phyloP scores from a whole-genome alignment of 2,797 vertebrate genomes.

The Argya squamiceps region DNA sequence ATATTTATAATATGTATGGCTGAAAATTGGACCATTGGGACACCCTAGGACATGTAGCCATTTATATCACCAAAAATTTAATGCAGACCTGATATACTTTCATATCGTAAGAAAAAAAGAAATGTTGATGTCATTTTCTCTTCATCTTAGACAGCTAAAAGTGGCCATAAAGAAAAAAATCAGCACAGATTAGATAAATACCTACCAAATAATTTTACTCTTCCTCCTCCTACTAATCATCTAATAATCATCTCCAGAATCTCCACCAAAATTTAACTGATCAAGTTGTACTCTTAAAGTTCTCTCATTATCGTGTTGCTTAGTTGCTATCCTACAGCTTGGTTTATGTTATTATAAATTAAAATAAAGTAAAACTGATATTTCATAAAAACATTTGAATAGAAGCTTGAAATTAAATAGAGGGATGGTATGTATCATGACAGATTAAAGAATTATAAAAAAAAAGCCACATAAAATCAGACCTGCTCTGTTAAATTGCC shows the following conservation, averaged over 20 bases:
- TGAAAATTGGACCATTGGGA: background rate
- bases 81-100: background rate
- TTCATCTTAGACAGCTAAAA: background rate
- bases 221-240: background rate
- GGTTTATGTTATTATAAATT: background rate
- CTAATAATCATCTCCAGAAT: background rate
- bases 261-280: background rate
- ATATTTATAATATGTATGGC: background rate
- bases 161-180: background rate
- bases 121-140: background rate
- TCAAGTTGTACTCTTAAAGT: background rate
- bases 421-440: background rate
- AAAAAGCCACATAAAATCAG: background rate
- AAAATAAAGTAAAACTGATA: background rate
- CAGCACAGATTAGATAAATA: background rate
- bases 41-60: background rate
- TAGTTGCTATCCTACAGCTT: background rate
- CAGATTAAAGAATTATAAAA: background rate
- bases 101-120: background rate
- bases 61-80: background rate
- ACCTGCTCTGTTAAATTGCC: background rate
- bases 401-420: background rate
- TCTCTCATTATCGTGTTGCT: background rate
- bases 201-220: background rate
- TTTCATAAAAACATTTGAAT: background rate